Conservation (phyloP, 2,888 invertebrate genomes). For the Drosophila quasianomalipes region DNA sequence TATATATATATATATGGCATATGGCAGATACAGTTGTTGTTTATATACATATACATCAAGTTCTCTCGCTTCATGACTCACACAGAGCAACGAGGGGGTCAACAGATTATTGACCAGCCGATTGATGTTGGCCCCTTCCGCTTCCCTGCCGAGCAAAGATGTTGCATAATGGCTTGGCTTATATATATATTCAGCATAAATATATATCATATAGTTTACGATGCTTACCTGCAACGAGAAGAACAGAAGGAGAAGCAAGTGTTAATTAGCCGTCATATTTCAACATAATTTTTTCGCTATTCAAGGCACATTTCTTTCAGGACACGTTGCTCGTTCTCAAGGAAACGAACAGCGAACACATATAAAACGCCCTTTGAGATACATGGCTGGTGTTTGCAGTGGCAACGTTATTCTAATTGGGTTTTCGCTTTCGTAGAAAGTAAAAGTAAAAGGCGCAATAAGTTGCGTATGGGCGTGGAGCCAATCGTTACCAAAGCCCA, state of each 20-base stretch:
- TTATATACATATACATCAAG: slow-evolving; percentile 19
- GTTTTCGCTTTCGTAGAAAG: slow-evolving; percentile 20
- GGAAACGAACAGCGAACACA: not conserved
- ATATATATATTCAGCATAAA: not conserved
- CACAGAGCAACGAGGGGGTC: slow-evolving; percentile 8
- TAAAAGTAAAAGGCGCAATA: slow-evolving; percentile 38
- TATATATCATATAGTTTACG: not conserved
- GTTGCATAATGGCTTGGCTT: slow-evolving; percentile 19
- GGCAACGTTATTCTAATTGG: slow-evolving; percentile 23
- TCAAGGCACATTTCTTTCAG: not conserved
- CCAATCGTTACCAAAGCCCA: not conserved
- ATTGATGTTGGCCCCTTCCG: slow-evolving; percentile 9
- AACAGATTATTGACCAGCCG: slow-evolving; percentile 32
- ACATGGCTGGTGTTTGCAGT: not conserved
- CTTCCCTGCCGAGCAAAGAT: slow-evolving; percentile 5
- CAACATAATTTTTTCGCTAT: not conserved
- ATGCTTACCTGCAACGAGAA: slow-evolving; percentile 47
- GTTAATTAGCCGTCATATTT: slow-evolving; percentile 13
- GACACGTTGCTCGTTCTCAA: not conserved
- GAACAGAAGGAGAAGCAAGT: slow-evolving; percentile 3
- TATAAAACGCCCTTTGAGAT: not conserved
- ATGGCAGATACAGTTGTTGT: slow-evolving; percentile 29
- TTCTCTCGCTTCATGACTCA: slow-evolving; percentile 39
- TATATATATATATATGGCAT: not conserved
- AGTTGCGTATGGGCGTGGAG: slow-evolving; percentile 55